phyloP scores from a whole-genome alignment of 1,140 invertebrate species.

The Aplysia californica region DNA sequence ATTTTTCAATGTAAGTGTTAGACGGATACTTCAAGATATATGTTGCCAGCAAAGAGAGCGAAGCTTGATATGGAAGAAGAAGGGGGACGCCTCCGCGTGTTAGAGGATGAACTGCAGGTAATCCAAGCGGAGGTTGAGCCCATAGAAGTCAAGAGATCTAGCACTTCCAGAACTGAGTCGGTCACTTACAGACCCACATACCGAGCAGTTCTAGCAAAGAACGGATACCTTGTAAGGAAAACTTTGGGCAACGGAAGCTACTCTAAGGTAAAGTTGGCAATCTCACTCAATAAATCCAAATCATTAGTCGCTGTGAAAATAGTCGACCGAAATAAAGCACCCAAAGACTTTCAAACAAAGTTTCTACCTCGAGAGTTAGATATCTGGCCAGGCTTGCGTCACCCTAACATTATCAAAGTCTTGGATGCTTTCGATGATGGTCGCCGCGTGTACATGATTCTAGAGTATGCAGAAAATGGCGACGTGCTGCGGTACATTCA shows the following conservation, averaged over 20 bases:
- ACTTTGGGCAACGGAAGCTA: conserved; percentile 62
- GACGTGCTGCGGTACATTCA: conserved; percentile 65
- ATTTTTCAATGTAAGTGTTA: conserved; percentile 17
- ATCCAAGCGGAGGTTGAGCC: conserved; percentile 60
- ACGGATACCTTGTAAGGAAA: conserved; percentile 53
- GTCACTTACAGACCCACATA: conserved; percentile 60
- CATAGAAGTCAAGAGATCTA: conserved; percentile 42
- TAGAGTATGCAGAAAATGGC: conserved; percentile 61
- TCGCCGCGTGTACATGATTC: conserved; percentile 59
- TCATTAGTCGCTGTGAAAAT: conserved; percentile 86
- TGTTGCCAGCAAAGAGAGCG: conserved; percentile 51
- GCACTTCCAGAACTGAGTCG: conserved; percentile 42
- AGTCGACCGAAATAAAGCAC: conserved; percentile 79
- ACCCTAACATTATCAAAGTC: conserved; percentile 85
- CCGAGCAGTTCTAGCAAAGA: conserved; percentile 56
- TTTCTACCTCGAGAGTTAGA: conserved; percentile 93
- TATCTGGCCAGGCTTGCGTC: conserved; percentile 87
- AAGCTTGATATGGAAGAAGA: conserved; percentile 45
- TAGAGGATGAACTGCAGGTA: conserved; percentile 50
- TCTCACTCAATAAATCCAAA: conserved; percentile 41
- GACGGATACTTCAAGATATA: conserved; percentile 31
- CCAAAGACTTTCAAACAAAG: conserved; percentile 84
- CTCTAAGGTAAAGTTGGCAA: conserved; percentile 65
- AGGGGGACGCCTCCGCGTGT: conserved; percentile 32
- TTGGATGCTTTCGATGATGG: conserved; percentile 62